These are phyloP conservation scores for Lonchura striata DNA, from an alignment of 2,113 vertebrate genomes.

Conservation along the genomic window DNA sequence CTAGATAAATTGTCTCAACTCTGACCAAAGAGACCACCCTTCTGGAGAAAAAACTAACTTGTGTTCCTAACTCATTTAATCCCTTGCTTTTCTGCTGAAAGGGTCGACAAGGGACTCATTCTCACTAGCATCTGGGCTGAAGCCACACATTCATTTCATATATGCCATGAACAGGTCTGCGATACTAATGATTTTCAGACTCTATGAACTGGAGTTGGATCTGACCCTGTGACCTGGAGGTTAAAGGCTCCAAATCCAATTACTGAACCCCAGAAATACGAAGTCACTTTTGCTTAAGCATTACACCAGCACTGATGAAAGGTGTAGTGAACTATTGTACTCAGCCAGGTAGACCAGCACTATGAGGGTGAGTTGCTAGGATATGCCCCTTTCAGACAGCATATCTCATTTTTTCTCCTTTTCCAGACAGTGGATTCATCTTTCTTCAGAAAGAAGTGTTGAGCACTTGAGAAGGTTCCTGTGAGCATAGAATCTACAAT, in stretches of 20 bases:
- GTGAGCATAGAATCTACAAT: not conserved
- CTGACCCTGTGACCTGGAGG: not conserved
- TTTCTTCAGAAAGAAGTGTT: not conserved
- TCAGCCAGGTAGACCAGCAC: not conserved
- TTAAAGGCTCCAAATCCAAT: conserved; percentile 54
- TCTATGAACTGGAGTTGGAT: not conserved
- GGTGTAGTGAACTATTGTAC: not conserved
- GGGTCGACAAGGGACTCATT: not conserved
- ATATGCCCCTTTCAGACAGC: not conserved
- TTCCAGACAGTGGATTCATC: not conserved
- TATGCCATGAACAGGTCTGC: not conserved
- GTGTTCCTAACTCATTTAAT: not conserved
- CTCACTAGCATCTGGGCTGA: not conserved
- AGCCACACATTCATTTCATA: not conserved
- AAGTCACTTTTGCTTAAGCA: conserved; percentile 18
- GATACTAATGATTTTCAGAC: not conserved
- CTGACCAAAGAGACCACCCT: not conserved
- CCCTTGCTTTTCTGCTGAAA: conserved; percentile 1
- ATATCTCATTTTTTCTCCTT: not conserved
- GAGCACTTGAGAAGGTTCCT: not conserved
- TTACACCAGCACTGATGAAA: not conserved
- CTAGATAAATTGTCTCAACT: not conserved
- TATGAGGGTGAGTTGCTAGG: not conserved
- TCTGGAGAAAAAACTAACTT: not conserved
- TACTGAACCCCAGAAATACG: not conserved